Percentiles rank a stretch among this genome's conserved stretches.
Conservation (phyloP, 2,113 vertebrate species). For the Nyctereutes procyonoides region DNA sequence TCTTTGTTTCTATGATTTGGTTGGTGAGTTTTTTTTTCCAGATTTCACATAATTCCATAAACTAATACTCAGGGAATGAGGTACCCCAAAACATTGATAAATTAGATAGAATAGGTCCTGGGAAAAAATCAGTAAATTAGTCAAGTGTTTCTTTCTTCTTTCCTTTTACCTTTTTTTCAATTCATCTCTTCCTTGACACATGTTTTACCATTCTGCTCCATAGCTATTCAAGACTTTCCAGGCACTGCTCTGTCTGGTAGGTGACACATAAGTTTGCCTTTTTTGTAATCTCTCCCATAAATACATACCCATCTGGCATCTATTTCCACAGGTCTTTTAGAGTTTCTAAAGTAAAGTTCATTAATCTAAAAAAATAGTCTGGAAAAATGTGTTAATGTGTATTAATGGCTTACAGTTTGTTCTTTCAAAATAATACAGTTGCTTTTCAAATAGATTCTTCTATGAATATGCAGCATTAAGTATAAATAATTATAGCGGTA, state of each 20-base stretch:
- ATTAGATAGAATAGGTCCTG: neutral
- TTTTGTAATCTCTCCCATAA: neutral
- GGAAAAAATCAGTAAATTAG: neutral
- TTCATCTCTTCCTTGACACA: neutral
- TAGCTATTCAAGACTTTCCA: neutral
- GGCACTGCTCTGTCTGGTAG: neutral
- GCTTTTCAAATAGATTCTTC: neutral
- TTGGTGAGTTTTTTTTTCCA: neutral
- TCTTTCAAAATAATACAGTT: neutral
- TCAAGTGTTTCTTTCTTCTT: neutral
- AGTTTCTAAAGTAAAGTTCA: neutral
- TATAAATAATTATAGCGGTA: neutral
- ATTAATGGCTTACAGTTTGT: neutral
- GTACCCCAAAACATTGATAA: neutral
- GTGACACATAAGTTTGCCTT: neutral
- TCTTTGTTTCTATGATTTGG: neutral
- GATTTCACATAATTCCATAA: neutral
- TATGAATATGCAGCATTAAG: neutral
- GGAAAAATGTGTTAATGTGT: slow-evolving; percentile 21
- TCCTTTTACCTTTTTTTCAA: neutral
- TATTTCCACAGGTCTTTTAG: neutral
- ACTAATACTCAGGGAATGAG: neutral
- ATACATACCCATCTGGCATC: neutral
- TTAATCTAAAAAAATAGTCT: neutral
- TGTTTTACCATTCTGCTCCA: neutral